Conservation (phyloP, 2,113 vertebrate genomes). For the Cavia porcellus region DNA sequence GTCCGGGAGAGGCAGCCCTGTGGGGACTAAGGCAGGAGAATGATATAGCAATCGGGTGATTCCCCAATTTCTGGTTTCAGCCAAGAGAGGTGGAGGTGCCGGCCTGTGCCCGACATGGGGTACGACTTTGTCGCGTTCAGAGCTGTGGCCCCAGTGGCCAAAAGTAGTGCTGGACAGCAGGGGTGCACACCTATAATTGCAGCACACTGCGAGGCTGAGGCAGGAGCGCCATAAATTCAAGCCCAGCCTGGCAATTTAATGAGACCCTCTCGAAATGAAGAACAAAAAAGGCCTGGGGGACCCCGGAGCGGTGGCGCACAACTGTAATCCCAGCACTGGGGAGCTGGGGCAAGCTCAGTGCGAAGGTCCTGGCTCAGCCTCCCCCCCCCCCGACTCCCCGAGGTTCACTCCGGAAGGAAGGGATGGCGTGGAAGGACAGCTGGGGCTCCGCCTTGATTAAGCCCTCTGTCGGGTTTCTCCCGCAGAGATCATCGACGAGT, state of each 20-base stretch:
- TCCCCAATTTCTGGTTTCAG: background rate
- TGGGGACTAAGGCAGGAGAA: background rate
- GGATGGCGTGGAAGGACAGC: background rate
- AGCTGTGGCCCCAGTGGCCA: too few relatives aligned
- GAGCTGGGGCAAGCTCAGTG: background rate
- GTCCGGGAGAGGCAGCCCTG: background rate
- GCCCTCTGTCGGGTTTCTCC: background rate
- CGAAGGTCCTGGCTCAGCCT: background rate
- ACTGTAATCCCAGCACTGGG: too few relatives aligned
- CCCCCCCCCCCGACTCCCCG: too few relatives aligned
- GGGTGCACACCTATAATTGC: background rate
- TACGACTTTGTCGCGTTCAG: background rate
- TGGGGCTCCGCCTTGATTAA: background rate
- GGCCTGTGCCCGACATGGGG: background rate
- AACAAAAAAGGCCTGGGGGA: background rate
- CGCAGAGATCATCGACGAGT: constrained; percentile 91
- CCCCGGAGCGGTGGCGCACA: too few relatives aligned
- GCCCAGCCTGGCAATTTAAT: background rate
- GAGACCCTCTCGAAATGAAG: background rate
- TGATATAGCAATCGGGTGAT: background rate
- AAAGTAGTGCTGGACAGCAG: background rate
- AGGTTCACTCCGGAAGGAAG: too few relatives aligned
- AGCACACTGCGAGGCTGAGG: background rate
- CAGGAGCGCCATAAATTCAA: background rate
- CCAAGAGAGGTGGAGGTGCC: rapidly evolving